Evolutionary conservation across 1,140 invertebrate species (phyloP), one percentile per base, ranked within the genome.

Genomic region (Drosophila pseudoobscura): DNA sequence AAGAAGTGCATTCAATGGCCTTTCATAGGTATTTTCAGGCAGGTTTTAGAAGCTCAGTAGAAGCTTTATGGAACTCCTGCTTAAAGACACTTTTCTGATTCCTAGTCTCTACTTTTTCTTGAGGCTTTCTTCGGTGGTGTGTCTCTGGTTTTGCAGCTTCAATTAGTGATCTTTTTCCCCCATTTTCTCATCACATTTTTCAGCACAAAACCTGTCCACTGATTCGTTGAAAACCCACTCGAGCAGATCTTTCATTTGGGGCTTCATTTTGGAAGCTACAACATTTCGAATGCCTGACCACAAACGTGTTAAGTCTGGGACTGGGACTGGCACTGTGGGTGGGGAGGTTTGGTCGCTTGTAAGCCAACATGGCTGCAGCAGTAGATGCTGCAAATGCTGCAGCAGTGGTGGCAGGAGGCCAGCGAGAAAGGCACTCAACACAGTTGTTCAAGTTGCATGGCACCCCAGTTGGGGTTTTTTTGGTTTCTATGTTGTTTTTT

Each of bases 281-380:
- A 35, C 31, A 4, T 35, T 64, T 53, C 20, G 17, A 20, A 47
- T 41, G 41, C 50, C 61, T 55, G 65, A 44, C 46, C 58, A 47
- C 66, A 51, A 77, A 71, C 52, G 52, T 79, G 69, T 63, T 62
- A 78, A 60, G 56, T 54, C 35, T 77, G 59, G 8, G 31, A 11
- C 2, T 3, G 8, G 7, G 31, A 3, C 31, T 9, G 31, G 3
- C 9, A 11, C 9, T 11, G 31, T 35, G 31, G 2, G 2, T 3
- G 31, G 31, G 0, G 2, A 1, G 31, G 31, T 11, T 9, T 49
- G 52, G 51, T 61, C 39, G 55, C 59, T 49, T 71, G 45, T 46
- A 15, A 72, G 59, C 45, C 64, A 76, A 58, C 53, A 77, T 55
- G 53, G 50, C 55, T 58, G 66, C 50, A 35, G 31, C 47, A 9